Conservation (phyloP, 2,797 vertebrate species). For the Peromyscus melanophrys region DNA sequence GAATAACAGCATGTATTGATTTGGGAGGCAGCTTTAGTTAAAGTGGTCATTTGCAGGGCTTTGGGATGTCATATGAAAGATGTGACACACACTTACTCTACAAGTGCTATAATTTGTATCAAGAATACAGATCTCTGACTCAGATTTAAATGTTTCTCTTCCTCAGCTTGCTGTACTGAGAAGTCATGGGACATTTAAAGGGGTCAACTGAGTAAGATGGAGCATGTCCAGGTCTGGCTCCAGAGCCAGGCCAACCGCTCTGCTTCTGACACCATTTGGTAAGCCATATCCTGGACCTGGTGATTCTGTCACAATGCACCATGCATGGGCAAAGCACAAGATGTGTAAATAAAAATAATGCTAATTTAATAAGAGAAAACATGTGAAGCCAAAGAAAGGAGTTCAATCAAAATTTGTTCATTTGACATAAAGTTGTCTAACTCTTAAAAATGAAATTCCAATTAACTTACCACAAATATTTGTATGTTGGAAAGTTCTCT, state of each 20-base stretch:
- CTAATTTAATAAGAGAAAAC: background rate
- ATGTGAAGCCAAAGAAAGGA: background rate
- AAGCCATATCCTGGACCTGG: background rate
- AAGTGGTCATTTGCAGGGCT: background rate
- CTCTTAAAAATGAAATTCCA: background rate
- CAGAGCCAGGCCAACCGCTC: background rate
- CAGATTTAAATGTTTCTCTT: background rate
- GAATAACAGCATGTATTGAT: background rate
- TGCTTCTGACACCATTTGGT: background rate
- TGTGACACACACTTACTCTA: background rate
- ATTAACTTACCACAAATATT: background rate
- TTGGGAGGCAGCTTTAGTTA: background rate
- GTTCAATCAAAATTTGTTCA: background rate
- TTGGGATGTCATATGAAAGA: background rate
- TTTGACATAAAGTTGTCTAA: background rate
- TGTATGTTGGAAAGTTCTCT: background rate
- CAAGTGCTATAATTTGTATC: background rate
- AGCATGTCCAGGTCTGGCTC: accelerated
- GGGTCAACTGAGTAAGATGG: accelerated
- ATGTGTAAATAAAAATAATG: background rate
- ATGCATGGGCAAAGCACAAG: background rate
- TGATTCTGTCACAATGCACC: background rate
- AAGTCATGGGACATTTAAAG: background rate
- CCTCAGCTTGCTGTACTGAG: too few species aligned
- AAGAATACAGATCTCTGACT: background rate